Evolutionary conservation across 2,888 invertebrate species (phyloP).

Genomic region (Drosophila nr. fundita): DNA sequence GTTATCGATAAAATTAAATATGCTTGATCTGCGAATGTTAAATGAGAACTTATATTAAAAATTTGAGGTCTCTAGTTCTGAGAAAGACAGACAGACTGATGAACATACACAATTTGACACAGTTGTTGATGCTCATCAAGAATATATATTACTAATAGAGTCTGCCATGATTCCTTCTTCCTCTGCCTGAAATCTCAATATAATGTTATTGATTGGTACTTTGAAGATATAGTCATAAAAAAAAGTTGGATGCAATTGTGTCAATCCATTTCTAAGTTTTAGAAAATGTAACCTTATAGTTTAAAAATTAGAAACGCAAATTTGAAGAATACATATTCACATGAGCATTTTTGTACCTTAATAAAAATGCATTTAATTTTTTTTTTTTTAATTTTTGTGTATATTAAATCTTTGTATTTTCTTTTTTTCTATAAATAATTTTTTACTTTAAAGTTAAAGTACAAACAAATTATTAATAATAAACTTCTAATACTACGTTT

Average conservation of each 20-base stretch:
- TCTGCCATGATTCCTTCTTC: not conserved
- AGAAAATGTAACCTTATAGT: not conserved
- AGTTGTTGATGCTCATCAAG: no score
- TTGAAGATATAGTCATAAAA: not conserved
- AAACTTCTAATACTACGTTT: constrained; percentile 83
- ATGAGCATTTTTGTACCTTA: not conserved
- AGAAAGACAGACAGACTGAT: no score
- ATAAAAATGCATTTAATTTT: not conserved
- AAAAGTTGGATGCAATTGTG: not conserved
- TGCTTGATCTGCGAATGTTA: no score
- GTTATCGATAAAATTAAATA: no score
- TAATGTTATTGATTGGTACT: not conserved
- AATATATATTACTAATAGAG: not conserved
- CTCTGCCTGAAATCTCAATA: not conserved
- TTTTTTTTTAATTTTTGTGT: constrained; percentile 69
- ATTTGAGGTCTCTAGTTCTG: no score
- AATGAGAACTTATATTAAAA: no score
- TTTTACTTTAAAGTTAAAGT: constrained; percentile 83
- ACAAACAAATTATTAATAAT: constrained; percentile 82
- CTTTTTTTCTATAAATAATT: constrained; percentile 79
- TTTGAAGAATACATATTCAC: not conserved
- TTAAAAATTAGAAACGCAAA: not conserved
- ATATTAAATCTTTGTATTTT: constrained; percentile 80
- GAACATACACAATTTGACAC: no score
- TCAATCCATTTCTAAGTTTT: not conserved